Conservation (phyloP, 1,140 invertebrate species). For the Melanaphis sacchari region DNA sequence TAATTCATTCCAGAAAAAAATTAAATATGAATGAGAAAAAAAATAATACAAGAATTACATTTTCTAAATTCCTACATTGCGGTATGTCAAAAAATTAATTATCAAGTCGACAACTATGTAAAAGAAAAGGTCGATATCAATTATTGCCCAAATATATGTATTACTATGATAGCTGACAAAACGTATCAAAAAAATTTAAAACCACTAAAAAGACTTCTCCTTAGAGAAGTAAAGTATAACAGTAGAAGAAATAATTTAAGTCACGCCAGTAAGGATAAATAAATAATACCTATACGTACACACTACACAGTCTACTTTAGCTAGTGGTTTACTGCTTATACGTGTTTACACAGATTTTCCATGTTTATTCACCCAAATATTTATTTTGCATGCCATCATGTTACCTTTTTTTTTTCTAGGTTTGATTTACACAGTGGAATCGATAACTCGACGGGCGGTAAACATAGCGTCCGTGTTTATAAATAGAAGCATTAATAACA, state of each 20-base stretch:
- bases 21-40: not conserved
- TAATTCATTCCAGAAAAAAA: not conserved
- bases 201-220: not conserved
- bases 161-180: no score
- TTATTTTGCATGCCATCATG: not conserved
- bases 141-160: no score
- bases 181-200: no score
- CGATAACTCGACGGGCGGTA: conserved; percentile 1
- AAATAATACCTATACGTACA: no score
- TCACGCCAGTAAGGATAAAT: no score
- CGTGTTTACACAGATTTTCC: no score
- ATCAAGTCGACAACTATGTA: no score
- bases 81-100: not conserved
- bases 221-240: not conserved
- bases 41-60: not conserved
- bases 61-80: no score
- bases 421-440: not conserved
- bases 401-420: not conserved
- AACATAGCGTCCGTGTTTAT: not conserved
- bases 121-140: no score
- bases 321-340: no score
- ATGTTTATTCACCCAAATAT: not conserved
- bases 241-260: not conserved
- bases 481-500: not conserved
- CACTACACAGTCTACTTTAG: no score